These are phyloP conservation scores for Macaria notata DNA, from an alignment of 2,888 invertebrate genomes.

Conservation along the genomic window DNA sequence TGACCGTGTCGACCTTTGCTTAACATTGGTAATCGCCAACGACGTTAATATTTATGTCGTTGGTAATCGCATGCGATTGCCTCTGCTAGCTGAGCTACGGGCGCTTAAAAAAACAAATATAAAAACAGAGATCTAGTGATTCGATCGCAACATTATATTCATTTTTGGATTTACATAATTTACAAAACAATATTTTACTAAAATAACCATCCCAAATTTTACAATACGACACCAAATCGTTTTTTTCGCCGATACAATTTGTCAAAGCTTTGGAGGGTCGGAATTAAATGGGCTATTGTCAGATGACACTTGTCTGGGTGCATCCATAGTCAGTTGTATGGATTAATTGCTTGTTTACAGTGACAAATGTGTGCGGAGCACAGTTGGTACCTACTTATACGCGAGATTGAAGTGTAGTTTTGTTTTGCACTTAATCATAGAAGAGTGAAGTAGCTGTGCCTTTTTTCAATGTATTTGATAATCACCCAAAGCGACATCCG, in stretches of 20 bases:
- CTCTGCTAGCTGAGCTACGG: background rate
- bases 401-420: too few species aligned
- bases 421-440: too few species aligned
- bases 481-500: too few species aligned
- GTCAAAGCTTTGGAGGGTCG: conserved; percentile 52
- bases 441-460: too few species aligned
- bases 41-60: too few species aligned
- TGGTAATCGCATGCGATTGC: too few species aligned
- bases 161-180: too few species aligned
- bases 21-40: too few species aligned
- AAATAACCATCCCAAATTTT: background rate
- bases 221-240: conserved; percentile 29
- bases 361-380: conserved; percentile 57
- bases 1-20: too few species aligned
- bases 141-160: background rate
- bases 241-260: conserved; percentile 52
- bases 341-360: conserved; percentile 70
- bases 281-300: conserved; percentile 62
- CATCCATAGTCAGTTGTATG: conserved; percentile 42
- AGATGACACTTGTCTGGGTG: conserved; percentile 67
- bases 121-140: background rate
- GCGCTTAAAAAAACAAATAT: background rate
- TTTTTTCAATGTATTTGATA: too few species aligned
- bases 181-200: too few species aligned
- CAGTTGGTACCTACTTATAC: background rate